Percentiles rank a stretch among this genome's conserved stretches.
phyloP scores from a whole-genome alignment of 2,113 vertebrate genomes.

The Campylomormyrus tamandua region DNA sequence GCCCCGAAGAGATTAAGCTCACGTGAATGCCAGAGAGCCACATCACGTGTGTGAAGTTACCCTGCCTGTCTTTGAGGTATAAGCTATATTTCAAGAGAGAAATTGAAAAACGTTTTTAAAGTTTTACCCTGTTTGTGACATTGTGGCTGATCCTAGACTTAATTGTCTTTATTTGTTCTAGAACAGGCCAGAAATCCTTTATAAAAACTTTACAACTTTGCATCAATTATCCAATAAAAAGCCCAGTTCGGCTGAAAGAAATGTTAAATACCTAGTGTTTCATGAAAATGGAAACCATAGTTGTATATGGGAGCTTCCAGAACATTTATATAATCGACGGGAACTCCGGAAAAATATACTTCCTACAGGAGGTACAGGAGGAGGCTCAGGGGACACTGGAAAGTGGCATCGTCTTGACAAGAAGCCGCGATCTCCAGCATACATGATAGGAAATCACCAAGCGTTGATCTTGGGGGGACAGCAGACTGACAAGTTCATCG shows the following conservation, averaged over 20 bases:
- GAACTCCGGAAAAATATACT: not conserved
- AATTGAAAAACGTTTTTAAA: not conserved
- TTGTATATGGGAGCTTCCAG: not conserved
- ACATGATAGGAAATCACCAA: not conserved
- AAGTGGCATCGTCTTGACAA: not conserved
- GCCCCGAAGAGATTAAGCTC: not conserved
- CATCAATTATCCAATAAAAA: not conserved
- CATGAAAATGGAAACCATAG: not conserved
- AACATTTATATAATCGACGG: not conserved
- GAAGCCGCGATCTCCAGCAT: not conserved
- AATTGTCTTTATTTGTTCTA: not conserved
- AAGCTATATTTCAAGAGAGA: not conserved
- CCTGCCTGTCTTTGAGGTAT: not conserved
- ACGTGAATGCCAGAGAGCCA: not conserved
- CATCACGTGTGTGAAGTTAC: not conserved
- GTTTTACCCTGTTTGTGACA: not conserved
- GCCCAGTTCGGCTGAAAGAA: not conserved
- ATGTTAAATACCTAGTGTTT: not conserved
- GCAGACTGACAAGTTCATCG: not conserved
- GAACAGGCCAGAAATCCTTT: not conserved
- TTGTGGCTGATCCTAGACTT: not conserved
- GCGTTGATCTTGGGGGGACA: not conserved
- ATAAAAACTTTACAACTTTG: not conserved
- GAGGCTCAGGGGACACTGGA: not conserved
- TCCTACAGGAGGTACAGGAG: not conserved